Evolutionary conservation across 2,113 vertebrate genomes (phyloP), one percentile per base, ranked within the genome.

Genomic region (Clarias magur): DNA sequence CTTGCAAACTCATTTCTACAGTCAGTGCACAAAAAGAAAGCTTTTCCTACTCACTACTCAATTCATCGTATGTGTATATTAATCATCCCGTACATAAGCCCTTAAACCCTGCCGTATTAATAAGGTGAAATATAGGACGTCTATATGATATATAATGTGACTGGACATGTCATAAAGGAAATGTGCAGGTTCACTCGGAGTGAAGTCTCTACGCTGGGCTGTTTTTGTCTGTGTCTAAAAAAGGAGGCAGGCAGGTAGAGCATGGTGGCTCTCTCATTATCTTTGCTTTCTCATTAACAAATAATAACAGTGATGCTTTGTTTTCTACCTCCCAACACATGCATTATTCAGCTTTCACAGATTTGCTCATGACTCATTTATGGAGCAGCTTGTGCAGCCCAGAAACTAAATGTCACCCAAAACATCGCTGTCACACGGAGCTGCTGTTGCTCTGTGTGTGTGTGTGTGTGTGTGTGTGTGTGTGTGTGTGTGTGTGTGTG

Each of bases 311-410:
- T 90, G 80, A 88, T 93, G 92, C 93, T 95, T 95, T 95, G 93
- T 95, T 94, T 94, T 93, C 91, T 93, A 94, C 91, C 93, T 93
- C 92, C 91, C 91, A 91, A 91, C 91, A 91, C 92, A 95, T 95
- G 91, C 93, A 95, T 95, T 94, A 94, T 95, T 95, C 93, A 95
- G 92, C 92, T 91, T 93, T 94, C 94, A 94, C 94, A 95, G 94
- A 94, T 94, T 94, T 92, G 90, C 94, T 93, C 93, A 95, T 95
- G 90, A 95, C 93, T 95, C 92, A 94, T 95, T 95, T 93, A 95
- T 94, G 83, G 68, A 93, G 93, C 93, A 93, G 94, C 94, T 95
- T 95, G 93, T 92, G 92, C 93, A 94, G 93, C 93, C 93, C 89
- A 93, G 92, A 93, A 94, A 93, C 89, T 90, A 92, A 95, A 94